phyloP scores from a whole-genome alignment of 2,888 invertebrate species.

The Drosophila borealis region DNA sequence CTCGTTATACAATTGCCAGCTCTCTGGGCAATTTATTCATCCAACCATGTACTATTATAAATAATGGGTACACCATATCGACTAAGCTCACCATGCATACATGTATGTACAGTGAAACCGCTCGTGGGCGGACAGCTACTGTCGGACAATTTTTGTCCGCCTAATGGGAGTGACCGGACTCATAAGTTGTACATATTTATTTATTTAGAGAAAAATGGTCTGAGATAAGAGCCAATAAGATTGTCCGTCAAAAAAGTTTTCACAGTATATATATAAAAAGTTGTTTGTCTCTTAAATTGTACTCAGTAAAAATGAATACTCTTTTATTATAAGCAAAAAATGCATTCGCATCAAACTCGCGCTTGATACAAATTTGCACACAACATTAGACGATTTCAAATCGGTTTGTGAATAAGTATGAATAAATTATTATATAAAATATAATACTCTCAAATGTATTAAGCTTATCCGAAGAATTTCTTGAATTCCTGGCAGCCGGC shows the following conservation, averaged over 20 bases:
- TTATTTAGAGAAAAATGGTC: too few species aligned
- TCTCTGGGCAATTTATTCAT: background rate
- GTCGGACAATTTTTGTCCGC: too few species aligned
- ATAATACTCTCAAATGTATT: conserved; percentile 12
- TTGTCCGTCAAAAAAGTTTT: too few species aligned
- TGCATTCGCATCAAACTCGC: conserved; percentile 16
- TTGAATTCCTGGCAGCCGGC: conserved; percentile 87
- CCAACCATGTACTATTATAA: background rate
- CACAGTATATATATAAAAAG: too few species aligned
- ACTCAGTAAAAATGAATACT: conserved; percentile 68
- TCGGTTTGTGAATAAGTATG: conserved; percentile 43
- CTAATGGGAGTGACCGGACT: too few species aligned
- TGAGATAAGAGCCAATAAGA: too few species aligned
- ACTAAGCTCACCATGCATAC: background rate
- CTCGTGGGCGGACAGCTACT: too few species aligned
- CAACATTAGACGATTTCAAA: conserved; percentile 46
- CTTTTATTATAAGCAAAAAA: conserved; percentile 48
- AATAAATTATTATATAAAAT: conserved; percentile 43
- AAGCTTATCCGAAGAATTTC: conserved; percentile 75
- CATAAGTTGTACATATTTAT: too few species aligned
- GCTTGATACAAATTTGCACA: conserved; percentile 42
- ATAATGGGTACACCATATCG: background rate
- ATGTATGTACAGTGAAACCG: too few species aligned
- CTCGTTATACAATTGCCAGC: background rate
- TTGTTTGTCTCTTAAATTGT: conserved; percentile 33